These are phyloP conservation scores for Latheticus oryzae DNA, from an alignment of 2,888 invertebrate species.

Conservation along the genomic window DNA sequence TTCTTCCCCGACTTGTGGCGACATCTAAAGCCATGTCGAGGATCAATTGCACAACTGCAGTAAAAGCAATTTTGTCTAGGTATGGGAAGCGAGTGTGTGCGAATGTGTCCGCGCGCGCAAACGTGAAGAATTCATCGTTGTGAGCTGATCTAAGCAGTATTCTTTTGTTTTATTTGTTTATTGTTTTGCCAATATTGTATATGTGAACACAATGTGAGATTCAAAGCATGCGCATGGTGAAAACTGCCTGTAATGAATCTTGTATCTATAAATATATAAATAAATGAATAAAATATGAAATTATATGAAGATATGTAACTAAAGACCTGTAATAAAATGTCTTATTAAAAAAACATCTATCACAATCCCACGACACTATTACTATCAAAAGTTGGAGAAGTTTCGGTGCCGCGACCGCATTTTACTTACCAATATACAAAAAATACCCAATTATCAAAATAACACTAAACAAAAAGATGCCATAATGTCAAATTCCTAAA, in stretches of 20 bases:
- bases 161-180: conserved; percentile 58
- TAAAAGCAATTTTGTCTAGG: conserved; percentile 63
- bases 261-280: conserved; percentile 65
- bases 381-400: too few species aligned
- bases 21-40: conserved; percentile 35
- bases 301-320: conserved; percentile 63
- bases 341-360: conserved; percentile 59
- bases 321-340: conserved; percentile 64
- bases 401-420: too few species aligned
- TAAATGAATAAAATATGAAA: conserved; percentile 62
- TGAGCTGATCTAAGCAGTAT: conserved; percentile 63
- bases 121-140: conserved; percentile 59
- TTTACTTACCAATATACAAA: too few species aligned
- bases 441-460: too few species aligned
- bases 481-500: too few species aligned
- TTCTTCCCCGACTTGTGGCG: conserved; percentile 42
- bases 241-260: conserved; percentile 64
- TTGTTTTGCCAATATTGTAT: conserved; percentile 60
- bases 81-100: conserved; percentile 46
- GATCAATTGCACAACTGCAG: conserved; percentile 57
- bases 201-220: conserved; percentile 59
- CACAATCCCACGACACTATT: too few species aligned
- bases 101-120: conserved; percentile 47
- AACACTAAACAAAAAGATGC: too few species aligned
- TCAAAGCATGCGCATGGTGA: conserved; percentile 55